Evolutionary conservation across 2,113 vertebrate genomes (phyloP), one percentile per base, ranked within the genome.

Genomic region (Myanophis thanlyinensis): DNA sequence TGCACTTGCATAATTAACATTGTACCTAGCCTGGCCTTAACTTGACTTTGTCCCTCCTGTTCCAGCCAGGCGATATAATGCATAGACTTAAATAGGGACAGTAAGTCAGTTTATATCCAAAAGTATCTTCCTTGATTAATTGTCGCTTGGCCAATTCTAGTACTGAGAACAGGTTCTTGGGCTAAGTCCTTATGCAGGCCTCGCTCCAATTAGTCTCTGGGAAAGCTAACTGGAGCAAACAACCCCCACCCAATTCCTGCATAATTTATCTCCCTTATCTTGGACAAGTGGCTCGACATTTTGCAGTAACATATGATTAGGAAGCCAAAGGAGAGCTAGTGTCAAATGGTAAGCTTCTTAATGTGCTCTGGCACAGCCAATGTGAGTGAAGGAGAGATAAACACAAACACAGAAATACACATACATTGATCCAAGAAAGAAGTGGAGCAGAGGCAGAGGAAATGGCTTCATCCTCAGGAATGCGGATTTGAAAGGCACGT

Each of bases 251-350:
- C 93, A 95, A 92, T 52, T 53, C 92, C 93, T 88, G 91, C 87
- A 67, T 96, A 85, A 94, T 94, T 94, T 94, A 84, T 95, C 89
- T 95, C 73, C 30, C 88, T 93, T 93, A 91, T 92, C 92, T 93
- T 95, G 94, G 95, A 96, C 27, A 48, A 94, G 95, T 93, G 88
- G 94, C 90, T 95, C 88, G 53, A 96, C 85, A 40, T 95, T 96
- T 92, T 94, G 54, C 85, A 95, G 59, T 92, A 90, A 95, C 95
- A 67, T 94, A 90, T 92, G 94, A 95, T 95, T 96, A 96, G 88
- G 91, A 96, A 96, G 49, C 25, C 93, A 96, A 94, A 89, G 40
- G 93, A 44, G 49, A 94, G 93, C 90, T 94, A 93, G 94, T 93
- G 94, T 97, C 94, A 95, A 93, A 90, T 86, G 73, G 59, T 94